These are phyloP conservation scores for Drosophila barbarae DNA, from an alignment of 2,888 invertebrate genomes.

Conservation along the genomic window DNA sequence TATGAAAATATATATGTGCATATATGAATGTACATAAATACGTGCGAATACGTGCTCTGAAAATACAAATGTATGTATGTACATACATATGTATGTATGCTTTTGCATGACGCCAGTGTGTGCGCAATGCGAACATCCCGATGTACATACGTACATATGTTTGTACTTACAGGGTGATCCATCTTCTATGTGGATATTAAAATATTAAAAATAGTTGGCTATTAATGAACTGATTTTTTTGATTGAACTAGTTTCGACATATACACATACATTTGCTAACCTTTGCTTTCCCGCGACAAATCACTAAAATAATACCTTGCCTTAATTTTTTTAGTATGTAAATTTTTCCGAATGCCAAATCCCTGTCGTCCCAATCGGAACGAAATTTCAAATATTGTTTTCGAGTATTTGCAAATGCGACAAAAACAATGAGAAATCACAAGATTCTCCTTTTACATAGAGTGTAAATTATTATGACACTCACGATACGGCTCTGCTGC, in stretches of 20 bases:
- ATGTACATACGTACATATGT: slow-evolving; percentile 4
- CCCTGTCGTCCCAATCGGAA: background rate
- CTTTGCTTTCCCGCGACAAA: too few species aligned
- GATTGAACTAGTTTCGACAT: background rate
- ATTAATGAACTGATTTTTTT: background rate
- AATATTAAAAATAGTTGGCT: too few species aligned
- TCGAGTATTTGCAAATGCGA: background rate
- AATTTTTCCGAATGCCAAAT: background rate
- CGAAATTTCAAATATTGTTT: background rate
- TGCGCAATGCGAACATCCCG: slow-evolving; percentile 9
- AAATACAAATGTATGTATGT: slow-evolving; percentile 31
- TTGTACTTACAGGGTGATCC: background rate
- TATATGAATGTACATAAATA: slow-evolving; percentile 17
- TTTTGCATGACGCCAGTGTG: slow-evolving; percentile 25
- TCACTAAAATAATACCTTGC: background rate
- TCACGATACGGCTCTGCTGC: slow-evolving; percentile 4
- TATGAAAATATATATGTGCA: slow-evolving; percentile 14
- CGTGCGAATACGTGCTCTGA: slow-evolving; percentile 14
- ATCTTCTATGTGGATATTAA: slow-evolving; percentile 2
- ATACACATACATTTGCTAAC: background rate
- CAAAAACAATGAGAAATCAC: background rate
- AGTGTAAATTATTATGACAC: background rate
- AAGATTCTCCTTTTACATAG: background rate
- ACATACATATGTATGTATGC: slow-evolving; percentile 25
- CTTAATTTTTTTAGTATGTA: background rate